Conservation (phyloP, 2,888 invertebrate species). For the Eueremaeus valkanovi region DNA sequence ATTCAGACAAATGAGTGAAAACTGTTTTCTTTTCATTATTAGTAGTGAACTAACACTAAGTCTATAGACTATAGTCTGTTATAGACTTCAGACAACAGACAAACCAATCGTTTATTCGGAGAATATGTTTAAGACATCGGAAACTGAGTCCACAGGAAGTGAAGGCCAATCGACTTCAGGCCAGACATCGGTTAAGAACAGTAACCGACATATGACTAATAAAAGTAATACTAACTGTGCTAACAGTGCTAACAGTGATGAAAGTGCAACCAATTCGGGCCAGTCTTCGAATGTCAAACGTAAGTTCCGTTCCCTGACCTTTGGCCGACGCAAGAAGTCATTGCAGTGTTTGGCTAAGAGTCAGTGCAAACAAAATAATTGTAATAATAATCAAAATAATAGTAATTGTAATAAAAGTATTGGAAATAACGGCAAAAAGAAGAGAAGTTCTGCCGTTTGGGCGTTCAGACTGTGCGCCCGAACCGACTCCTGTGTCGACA, state of each 20-base stretch:
- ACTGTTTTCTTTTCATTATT: background rate
- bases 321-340: conserved; percentile 46
- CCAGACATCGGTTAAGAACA: background rate
- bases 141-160: background rate
- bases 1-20: background rate
- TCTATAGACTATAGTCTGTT: background rate
- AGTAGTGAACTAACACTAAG: background rate
- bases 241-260: background rate
- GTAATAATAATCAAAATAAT: background rate
- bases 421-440: conserved; percentile 4
- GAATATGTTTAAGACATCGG: background rate
- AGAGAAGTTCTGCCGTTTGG: conserved; percentile 10
- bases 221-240: background rate
- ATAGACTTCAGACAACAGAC: background rate
- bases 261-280: background rate
- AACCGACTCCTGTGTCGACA: conserved; percentile 27
- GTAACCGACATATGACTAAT: background rate
- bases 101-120: background rate
- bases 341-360: background rate
- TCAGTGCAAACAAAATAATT: conserved; percentile 18
- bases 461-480: conserved; percentile 27
- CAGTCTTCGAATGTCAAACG: conserved; percentile 41
- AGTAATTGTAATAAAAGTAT: background rate
- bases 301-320: conserved; percentile 46
- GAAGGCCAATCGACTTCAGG: background rate